A percentile compares a stretch with the other conserved stretches of the same genome.
phyloP scores from a whole-genome alignment of 2,113 vertebrate genomes.

The Paratilapia polleni region DNA sequence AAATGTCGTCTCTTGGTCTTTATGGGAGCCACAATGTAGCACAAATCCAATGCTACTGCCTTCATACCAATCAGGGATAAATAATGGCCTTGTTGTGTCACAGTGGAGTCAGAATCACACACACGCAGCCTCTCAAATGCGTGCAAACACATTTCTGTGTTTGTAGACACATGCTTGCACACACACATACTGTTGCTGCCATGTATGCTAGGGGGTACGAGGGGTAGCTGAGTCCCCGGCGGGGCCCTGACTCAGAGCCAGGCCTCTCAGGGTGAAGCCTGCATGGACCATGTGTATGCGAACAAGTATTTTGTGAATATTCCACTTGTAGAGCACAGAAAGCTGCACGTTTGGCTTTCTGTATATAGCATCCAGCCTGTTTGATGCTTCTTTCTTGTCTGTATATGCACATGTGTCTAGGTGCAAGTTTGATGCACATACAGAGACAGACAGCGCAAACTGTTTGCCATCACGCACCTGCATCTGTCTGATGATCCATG shows the following conservation, averaged over 20 bases:
- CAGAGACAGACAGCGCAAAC: background rate
- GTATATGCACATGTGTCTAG: background rate
- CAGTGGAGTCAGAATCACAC: conserved; percentile 5
- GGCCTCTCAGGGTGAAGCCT: conserved; percentile 45
- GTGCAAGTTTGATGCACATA: background rate
- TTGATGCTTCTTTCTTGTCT: background rate
- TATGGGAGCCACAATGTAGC: conserved; percentile 53
- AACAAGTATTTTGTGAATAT: background rate
- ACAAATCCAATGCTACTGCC: conserved; percentile 46
- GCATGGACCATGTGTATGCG: background rate
- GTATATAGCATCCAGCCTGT: too few species aligned
- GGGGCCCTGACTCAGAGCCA: conserved; percentile 45
- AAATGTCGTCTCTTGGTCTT: conserved; percentile 60
- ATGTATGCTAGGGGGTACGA: conserved; percentile 9
- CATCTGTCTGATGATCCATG: conserved; percentile 28
- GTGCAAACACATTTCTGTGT: conserved; percentile 35
- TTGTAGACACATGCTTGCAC: conserved; percentile 24
- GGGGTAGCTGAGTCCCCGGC: background rate
- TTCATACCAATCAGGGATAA: conserved; percentile 73
- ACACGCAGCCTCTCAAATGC: background rate
- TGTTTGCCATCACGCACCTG: background rate
- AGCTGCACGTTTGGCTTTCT: background rate
- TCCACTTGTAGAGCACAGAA: conserved; percentile 13
- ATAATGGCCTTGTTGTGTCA: conserved; percentile 63
- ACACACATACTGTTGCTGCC: conserved; percentile 20